Conservation (phyloP, 2,797 vertebrate species). For the Neosilurus mollespiculum region DNA sequence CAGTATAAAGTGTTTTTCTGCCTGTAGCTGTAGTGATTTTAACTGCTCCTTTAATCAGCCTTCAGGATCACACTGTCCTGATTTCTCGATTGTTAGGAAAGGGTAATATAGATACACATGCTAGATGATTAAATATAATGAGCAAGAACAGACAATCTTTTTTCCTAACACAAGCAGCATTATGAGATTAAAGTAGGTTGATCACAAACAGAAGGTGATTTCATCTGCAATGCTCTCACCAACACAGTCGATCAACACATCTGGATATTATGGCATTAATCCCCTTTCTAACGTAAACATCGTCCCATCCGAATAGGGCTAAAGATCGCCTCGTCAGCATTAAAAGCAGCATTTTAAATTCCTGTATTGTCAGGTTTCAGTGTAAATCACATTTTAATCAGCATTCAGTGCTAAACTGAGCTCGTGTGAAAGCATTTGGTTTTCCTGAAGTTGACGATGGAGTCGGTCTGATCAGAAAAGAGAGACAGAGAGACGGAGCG, state of each 20-base stretch:
- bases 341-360: conserved; percentile 17
- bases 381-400: conserved; percentile 70
- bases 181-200: not conserved
- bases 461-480: conserved; percentile 87
- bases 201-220: not conserved
- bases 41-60: not conserved
- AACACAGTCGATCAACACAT: not conserved
- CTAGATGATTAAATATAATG: not conserved
- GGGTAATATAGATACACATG: not conserved
- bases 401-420: conserved; percentile 87
- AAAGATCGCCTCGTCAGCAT: not conserved
- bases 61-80: not conserved
- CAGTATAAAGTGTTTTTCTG: not conserved
- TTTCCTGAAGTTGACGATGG: conserved; percentile 96
- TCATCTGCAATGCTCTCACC: not conserved
- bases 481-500: conserved; percentile 68
- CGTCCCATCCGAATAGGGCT: not conserved
- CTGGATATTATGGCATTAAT: not conserved
- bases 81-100: not conserved
- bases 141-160: not conserved
- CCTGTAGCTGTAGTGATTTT: not conserved
- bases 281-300: not conserved
- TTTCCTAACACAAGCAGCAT: not conserved
- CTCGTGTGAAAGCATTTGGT: conserved; percentile 89
- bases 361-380: conserved; percentile 14